A percentile compares a stretch with the other conserved stretches of the same genome.
phyloP scores from a whole-genome alignment of 1,140 invertebrate genomes.

The Macrocentrus cingulum region DNA sequence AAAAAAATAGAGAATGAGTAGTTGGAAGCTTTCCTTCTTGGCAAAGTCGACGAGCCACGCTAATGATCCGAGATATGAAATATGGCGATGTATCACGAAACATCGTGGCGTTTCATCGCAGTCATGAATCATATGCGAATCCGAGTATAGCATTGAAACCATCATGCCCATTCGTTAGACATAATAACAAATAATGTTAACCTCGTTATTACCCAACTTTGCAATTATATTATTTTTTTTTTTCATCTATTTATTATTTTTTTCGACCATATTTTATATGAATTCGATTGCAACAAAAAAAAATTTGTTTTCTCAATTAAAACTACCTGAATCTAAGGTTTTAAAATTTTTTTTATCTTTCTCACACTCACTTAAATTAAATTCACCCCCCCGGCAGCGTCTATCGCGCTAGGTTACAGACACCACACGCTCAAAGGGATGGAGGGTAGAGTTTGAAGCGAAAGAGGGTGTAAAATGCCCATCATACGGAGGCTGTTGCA shows the following conservation, averaged over 20 bases:
- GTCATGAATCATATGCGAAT: conserved; percentile 28
- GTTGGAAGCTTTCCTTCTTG: conserved; percentile 18
- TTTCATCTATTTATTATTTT: conserved; percentile 1
- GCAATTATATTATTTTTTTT: conserved; percentile 20
- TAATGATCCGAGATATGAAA: conserved; percentile 28
- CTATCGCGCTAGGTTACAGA: background rate
- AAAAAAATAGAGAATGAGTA: conserved; percentile 14
- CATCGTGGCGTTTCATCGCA: conserved; percentile 29
- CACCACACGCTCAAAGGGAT: background rate
- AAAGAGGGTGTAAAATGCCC: conserved; percentile 6
- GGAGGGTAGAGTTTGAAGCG: background rate
- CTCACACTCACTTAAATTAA: background rate
- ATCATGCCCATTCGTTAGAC: conserved; percentile 36
- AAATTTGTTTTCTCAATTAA: no score
- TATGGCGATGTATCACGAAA: conserved; percentile 32
- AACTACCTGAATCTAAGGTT: no score
- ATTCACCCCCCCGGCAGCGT: no score
- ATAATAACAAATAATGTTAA: conserved; percentile 35
- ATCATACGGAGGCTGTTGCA: background rate
- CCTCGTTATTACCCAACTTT: conserved; percentile 20
- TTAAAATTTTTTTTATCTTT: background rate
- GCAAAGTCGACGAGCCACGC: conserved; percentile 9
- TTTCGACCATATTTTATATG: no score
- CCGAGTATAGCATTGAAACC: conserved; percentile 33
- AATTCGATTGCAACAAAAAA: no score